A percentile compares a stretch with the other conserved stretches of the same genome.
Conservation (phyloP, 1,140 invertebrate species). For the Liolophura sinensis region DNA sequence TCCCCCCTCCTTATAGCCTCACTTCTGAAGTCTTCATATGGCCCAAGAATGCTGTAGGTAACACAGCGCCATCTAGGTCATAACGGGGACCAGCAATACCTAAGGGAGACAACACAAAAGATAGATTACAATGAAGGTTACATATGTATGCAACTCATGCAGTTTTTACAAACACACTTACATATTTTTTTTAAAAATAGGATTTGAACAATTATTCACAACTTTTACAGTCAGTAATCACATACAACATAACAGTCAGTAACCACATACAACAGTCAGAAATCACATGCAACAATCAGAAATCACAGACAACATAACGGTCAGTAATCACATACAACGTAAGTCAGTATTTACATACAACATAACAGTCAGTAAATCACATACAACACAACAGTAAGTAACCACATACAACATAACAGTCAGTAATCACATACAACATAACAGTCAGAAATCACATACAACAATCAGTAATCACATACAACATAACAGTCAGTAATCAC, state of each 20-base stretch:
- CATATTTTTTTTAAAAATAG: neutral
- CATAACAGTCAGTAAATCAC: too few relatives aligned
- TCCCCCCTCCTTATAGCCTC: conserved; percentile 44
- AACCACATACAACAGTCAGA: too few relatives aligned
- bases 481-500: too few relatives aligned
- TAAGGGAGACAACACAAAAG: conserved; percentile 13
- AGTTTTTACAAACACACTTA: neutral
- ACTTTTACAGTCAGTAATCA: conserved; percentile 1
- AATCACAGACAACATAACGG: too few relatives aligned
- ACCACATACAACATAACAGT: neutral
- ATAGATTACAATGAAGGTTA: neutral
- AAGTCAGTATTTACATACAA: neutral
- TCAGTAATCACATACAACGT: too few relatives aligned
- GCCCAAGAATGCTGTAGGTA: conserved; percentile 55
- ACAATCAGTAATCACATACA: too few relatives aligned
- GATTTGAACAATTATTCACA: neutral
- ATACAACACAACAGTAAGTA: neutral
- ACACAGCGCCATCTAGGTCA: conserved; percentile 40
- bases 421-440: too few relatives aligned
- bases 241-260: neutral
- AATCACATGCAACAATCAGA: too few relatives aligned
- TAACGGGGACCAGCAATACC: conserved; percentile 52
- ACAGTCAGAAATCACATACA: too few relatives aligned
- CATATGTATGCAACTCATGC: neutral
- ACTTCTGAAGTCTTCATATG: conserved; percentile 49